phyloP scores from a whole-genome alignment of 1,140 invertebrate species.

The Calliopsis andreniformis region DNA sequence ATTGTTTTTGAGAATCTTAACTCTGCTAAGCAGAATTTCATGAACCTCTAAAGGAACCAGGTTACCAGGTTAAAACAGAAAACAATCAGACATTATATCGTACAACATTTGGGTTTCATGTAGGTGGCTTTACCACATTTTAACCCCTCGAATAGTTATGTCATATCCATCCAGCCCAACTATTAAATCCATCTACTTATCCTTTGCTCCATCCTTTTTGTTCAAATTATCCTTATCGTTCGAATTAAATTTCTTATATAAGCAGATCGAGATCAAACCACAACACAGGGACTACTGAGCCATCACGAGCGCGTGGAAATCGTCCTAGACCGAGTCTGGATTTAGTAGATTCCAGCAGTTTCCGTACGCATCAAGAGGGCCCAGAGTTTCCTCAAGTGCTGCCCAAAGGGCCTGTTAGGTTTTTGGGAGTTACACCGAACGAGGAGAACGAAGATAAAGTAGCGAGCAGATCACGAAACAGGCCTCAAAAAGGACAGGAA shows the following conservation, averaged over 20 bases:
- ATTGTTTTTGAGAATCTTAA: too few relatives aligned
- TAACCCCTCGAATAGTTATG: too few relatives aligned
- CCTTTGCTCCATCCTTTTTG: background rate
- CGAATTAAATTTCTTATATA: background rate
- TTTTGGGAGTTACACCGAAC: constrained; percentile 83
- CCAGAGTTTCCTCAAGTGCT: constrained; percentile 81
- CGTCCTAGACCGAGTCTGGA: constrained; percentile 87
- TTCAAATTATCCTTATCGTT: background rate
- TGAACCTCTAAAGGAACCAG: too few relatives aligned
- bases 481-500: constrained; percentile 71
- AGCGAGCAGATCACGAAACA: constrained; percentile 59
- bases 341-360: constrained; percentile 89
- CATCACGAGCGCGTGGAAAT: constrained; percentile 81
- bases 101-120: too few relatives aligned
- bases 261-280: constrained; percentile 76
- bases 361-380: constrained; percentile 87
- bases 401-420: constrained; percentile 83
- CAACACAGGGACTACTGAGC: constrained; percentile 77
- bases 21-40: too few relatives aligned
- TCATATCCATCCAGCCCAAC: too few relatives aligned
- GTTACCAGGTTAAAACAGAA: too few relatives aligned
- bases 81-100: too few relatives aligned
- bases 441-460: constrained; percentile 79
- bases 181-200: too few relatives aligned
- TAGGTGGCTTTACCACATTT: too few relatives aligned